phyloP scores from a whole-genome alignment of 2,797 vertebrate species.

The Eutrigla gurnardus region DNA sequence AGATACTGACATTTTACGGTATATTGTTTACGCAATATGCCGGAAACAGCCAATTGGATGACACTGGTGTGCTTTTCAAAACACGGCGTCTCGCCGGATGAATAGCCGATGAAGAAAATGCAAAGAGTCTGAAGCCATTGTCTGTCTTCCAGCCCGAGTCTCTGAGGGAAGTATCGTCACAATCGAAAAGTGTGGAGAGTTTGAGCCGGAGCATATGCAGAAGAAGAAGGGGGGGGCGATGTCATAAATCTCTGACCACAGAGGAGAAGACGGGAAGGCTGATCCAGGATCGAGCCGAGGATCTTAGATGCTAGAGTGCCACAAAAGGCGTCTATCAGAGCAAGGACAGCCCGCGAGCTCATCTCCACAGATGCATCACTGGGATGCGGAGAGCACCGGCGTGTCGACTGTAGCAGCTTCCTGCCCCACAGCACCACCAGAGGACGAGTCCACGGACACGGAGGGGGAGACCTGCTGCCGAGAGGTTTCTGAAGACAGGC shows the following conservation, averaged over 20 bases:
- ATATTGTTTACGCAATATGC: conserved; percentile 51
- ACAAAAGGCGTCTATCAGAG: conserved; percentile 69
- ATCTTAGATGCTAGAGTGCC: conserved; percentile 70
- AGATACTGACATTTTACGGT: conserved; percentile 71
- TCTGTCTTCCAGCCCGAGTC: conserved; percentile 55
- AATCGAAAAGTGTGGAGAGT: conserved; percentile 47
- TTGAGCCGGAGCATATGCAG: conserved; percentile 47
- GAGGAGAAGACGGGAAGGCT: conserved; percentile 59
- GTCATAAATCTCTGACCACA: conserved; percentile 73
- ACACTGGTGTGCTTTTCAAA: conserved; percentile 58
- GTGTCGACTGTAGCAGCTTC: conserved; percentile 45
- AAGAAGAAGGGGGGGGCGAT: conserved; percentile 34
- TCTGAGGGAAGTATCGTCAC: conserved; percentile 57
- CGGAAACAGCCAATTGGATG: conserved; percentile 41
- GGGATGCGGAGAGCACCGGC: conserved; percentile 47
- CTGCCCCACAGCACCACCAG: conserved; percentile 49
- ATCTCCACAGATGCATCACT: conserved; percentile 52
- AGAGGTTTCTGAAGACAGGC: conserved; percentile 58
- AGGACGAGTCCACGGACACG: conserved; percentile 57
- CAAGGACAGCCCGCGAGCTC: conserved; percentile 57
- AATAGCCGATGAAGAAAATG: conserved; percentile 46
- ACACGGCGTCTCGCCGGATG: conserved; percentile 17
- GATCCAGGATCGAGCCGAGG: conserved; percentile 74
- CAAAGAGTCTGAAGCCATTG: conserved; percentile 61
- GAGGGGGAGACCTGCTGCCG: conserved; percentile 47